Evolutionary conservation across 2,888 invertebrate species (phyloP).

Genomic region (Masnerella sp.): DNA sequence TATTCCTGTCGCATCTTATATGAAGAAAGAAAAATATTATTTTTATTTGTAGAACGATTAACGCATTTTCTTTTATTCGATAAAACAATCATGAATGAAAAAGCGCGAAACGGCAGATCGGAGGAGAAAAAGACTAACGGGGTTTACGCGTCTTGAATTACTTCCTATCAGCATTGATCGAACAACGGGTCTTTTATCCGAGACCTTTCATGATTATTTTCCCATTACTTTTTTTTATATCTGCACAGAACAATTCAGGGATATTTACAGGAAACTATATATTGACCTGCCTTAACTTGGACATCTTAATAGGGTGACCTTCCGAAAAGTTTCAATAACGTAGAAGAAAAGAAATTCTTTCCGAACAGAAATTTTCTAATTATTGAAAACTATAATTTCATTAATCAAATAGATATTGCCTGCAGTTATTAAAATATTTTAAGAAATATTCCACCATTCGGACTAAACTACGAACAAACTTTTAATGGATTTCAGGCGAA

Average conservation of each 20-base stretch:
- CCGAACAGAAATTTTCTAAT: constrained; percentile 2
- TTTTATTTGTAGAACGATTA: constrained; percentile 3
- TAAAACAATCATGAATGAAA: constrained; percentile 12
- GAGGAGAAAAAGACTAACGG: constrained; percentile 14
- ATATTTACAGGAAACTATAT: constrained; percentile 34
- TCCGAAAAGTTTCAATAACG: constrained; percentile 9
- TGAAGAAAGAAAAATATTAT: too few species aligned
- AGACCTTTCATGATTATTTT: constrained; percentile 42
- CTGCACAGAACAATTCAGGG: constrained; percentile 25
- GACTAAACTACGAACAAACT: too few species aligned
- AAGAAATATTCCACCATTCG: too few species aligned
- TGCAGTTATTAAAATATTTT: too few species aligned
- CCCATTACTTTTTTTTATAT: constrained; percentile 34
- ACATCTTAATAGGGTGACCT: constrained; percentile 42
- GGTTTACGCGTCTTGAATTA: constrained; percentile 38
- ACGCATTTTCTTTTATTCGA: constrained; percentile 2
- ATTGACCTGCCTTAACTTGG: constrained; percentile 40
- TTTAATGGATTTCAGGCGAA: too few species aligned
- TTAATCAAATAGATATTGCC: constrained; percentile 14
- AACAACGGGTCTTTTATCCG: constrained; percentile 10
- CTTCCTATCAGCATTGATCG: constrained; percentile 33
- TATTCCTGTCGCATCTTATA: too few species aligned
- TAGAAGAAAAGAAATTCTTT: constrained; percentile 28
- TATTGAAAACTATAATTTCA: constrained; percentile 28
- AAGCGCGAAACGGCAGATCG: constrained; percentile 17